phyloP scores from a whole-genome alignment of 2,797 vertebrate genomes.

The Phataginus tetradactyla region DNA sequence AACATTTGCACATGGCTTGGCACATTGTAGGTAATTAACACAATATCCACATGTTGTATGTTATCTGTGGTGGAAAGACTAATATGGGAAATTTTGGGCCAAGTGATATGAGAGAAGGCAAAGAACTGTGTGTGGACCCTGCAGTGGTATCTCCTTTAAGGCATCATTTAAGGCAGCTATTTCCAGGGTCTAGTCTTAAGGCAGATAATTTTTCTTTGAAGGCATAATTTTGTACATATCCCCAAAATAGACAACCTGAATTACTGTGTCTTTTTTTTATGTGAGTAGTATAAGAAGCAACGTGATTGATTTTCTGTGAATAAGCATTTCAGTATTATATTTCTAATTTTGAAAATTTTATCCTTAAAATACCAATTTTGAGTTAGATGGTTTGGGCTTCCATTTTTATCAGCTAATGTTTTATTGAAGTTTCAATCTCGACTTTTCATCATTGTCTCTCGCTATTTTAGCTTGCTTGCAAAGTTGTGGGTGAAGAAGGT shows the following conservation, averaged over 20 bases:
- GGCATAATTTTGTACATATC: background rate
- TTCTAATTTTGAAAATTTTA: constrained; percentile 20
- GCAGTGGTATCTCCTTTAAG: background rate
- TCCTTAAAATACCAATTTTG: constrained; percentile 1
- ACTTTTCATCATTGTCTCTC: background rate
- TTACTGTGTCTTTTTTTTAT: background rate
- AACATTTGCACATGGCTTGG: background rate
- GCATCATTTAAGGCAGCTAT: background rate
- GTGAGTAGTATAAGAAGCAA: background rate
- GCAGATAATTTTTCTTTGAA: constrained; percentile 18
- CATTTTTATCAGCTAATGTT: background rate
- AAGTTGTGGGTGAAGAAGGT: background rate
- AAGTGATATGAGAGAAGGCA: background rate
- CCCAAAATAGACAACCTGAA: background rate
- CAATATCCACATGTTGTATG: background rate
- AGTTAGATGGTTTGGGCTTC: background rate
- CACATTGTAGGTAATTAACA: background rate
- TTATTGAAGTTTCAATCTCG: background rate
- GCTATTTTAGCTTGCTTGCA: constrained; percentile 40
- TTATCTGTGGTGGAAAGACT: background rate
- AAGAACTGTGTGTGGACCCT: background rate
- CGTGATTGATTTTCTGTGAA: constrained; percentile 14
- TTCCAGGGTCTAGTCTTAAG: background rate
- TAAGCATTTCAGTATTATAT: background rate
- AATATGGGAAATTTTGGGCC: background rate